Evolutionary conservation across 2,888 invertebrate species (phyloP), one percentile per base, ranked within the genome.

Genomic region (Neria commutata): DNA sequence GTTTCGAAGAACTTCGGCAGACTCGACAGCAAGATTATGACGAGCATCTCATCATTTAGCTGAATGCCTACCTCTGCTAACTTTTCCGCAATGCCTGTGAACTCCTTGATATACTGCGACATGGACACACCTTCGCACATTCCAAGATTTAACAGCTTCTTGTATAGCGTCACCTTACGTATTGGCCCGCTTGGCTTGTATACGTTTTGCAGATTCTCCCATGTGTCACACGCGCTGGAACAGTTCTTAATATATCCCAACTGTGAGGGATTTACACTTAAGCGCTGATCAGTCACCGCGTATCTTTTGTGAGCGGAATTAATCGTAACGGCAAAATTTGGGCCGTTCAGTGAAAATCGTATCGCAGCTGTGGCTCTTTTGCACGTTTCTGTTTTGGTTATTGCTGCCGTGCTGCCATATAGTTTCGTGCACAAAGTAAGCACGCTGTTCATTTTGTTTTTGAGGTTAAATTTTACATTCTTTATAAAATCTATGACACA

Each of bases 121-220:
- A 64, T 47, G 5, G 56, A 45, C 1, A 42, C 46, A 29, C 23
- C 53, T n/a, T 40, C 56, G 26, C 23, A 34, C 42, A 61, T 60
- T 25, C 48, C 19, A 2, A 60, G 37, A 40, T 54, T 51, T 4
- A 64, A 16, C 26, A 67, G 52, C 11, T 62, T 57, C 33, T 65
- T 66, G 16, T 62, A 61, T 24, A 68, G 49, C 14, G 49, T 42
- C 21, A 62, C 62, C 17, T 64, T 63, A 29, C 58, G 58, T 14
- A 58, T 34, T 16, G 66, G 64, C 21, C 66, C 65, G 21, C 45
- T 57, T 6, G 68, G 65, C 21, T 54, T 60, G 21, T 66, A 60
- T 5, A 62, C 56, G 33, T 54, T 56, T 2, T 54, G 37, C 17
- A 65, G 34, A 19, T 37, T 52, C 25, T 14, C n/a, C 62, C 62